Conservation (phyloP, 2,797 vertebrate genomes). For the Mus minutoides region DNA sequence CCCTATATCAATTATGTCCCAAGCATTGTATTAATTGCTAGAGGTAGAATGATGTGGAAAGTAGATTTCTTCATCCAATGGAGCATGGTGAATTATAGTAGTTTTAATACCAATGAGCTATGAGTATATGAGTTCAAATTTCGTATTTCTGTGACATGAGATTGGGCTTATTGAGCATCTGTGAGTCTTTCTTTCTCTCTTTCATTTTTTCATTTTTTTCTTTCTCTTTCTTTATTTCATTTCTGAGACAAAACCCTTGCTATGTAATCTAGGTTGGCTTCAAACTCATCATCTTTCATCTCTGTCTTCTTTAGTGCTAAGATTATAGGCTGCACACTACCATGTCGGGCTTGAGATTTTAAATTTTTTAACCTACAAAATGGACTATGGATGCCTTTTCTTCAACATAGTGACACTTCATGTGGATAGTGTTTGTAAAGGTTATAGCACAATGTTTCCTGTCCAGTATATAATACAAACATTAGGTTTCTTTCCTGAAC, state of each 20-base stretch:
- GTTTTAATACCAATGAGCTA: not conserved
- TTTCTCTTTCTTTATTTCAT: not conserved
- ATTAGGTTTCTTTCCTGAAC: not conserved
- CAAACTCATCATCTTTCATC: not conserved
- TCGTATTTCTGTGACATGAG: not conserved
- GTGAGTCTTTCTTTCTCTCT: not conserved
- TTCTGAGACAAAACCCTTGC: not conserved
- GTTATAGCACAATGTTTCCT: not conserved
- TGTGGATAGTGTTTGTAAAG: not conserved
- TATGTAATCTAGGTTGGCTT: not conserved
- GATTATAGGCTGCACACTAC: not conserved
- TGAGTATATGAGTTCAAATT: not conserved
- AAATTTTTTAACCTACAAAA: not conserved
- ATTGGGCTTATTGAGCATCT: not conserved
- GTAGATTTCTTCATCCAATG: not conserved
- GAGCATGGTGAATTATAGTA: not conserved
- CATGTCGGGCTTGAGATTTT: not conserved
- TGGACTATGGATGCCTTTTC: slow-evolving; percentile 17
- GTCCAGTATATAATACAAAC: not conserved
- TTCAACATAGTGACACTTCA: slow-evolving; percentile 14
- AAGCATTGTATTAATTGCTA: not conserved
- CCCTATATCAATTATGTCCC: not conserved
- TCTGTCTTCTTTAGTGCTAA: not conserved
- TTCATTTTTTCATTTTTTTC: too few relatives aligned
- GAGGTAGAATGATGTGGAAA: not conserved